Conservation (phyloP, 2,797 vertebrate genomes). For the Okamejei kenojei region DNA sequence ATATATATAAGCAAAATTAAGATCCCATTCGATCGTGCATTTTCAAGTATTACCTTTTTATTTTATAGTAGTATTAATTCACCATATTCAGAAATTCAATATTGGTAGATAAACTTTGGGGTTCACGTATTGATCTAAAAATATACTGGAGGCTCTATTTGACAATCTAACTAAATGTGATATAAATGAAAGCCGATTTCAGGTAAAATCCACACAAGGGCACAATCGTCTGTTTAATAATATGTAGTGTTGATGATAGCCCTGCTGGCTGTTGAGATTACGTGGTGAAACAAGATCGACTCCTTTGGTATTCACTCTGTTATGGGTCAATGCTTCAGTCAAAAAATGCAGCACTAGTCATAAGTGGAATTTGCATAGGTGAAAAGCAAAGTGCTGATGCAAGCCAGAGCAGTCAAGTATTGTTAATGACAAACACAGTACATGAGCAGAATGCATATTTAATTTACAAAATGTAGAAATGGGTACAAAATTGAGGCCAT, state of each 20-base stretch:
- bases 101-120: background rate
- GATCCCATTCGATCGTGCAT: background rate
- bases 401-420: conserved; percentile 38
- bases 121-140: background rate
- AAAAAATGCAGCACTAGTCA: conserved; percentile 38
- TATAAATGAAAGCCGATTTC: conserved; percentile 37
- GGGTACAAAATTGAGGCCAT: conserved; percentile 23
- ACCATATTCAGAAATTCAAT: background rate
- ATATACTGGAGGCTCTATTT: background rate
- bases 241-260: conserved; percentile 20
- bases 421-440: conserved; percentile 39
- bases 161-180: conserved; percentile 25
- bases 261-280: conserved; percentile 29
- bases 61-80: background rate
- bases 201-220: conserved; percentile 23
- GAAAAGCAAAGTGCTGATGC: conserved; percentile 35
- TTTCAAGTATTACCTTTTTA: conserved; percentile 11
- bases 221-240: conserved; percentile 32
- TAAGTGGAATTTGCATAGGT: conserved; percentile 39
- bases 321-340: conserved; percentile 36
- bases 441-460: conserved; percentile 37
- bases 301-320: conserved; percentile 34
- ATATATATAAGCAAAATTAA: background rate
- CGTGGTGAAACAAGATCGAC: conserved; percentile 37
- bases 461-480: conserved; percentile 38